Evolutionary conservation across 2,113 vertebrate species (phyloP), one percentile per base, ranked within the genome.

Genomic region (Otus sunia): DNA sequence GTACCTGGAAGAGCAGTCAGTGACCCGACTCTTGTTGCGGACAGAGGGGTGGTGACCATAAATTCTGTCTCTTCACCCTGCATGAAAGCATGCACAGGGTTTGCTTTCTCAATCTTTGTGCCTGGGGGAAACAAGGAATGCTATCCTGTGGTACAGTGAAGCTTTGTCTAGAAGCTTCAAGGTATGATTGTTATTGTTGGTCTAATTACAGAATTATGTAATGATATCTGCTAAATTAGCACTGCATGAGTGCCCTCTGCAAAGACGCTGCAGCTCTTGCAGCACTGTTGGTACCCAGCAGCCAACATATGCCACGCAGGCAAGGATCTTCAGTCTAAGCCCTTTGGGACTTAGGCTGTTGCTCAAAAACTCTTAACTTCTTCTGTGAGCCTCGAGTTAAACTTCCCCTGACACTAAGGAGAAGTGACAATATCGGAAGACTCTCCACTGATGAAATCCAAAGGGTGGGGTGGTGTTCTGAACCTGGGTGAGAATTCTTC

Each of bases 131-230:
- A 76, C 37, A 88, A 90, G 15, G n/a, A 94, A 87, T 68, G 53
- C 37, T 69, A 58, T 36, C 50, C 20, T 6, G 6, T 10, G 21
- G 56, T 50, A 83, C 49, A 82, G 30, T 22, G 47, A 85, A n/a
- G n/a, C 69, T 85, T 62, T 32, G 77, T 60, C 75, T 79, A 63
- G 76, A 89, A 91, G 72, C 83, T 91, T 82, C 66, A 78, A 94
- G 81, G 45, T 73, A 94, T n/a, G 67, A 56, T 4, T 90, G 77
- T 29, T 82, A 71, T 10, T 96, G 87, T 64, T 72, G 52, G 58
- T 55, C 15, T 82, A 96, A 95, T 87, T 92, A 90, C 74, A 94
- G 89, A 95, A 91, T 73, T 96, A 85, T 49, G 29, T 58, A 94
- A 78, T 25, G n/a, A 3, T 75, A 89, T n/a, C 88, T 89, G 32